Percentiles rank a stretch among this genome's conserved stretches.
phyloP scores from a whole-genome alignment of 2,113 vertebrate genomes.

The Mus spicilegus region DNA sequence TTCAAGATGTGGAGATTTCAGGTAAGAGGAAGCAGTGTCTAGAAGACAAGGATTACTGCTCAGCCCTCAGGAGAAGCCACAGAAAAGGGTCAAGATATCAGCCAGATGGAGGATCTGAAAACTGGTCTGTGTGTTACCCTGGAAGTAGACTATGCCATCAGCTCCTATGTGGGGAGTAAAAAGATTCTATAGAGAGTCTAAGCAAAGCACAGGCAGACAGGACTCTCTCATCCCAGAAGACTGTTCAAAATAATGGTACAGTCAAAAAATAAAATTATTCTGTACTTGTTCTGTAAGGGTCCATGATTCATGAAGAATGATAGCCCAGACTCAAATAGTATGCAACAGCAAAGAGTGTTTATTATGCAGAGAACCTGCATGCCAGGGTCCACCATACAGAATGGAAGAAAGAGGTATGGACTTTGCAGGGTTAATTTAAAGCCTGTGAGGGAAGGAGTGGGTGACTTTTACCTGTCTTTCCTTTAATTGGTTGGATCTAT shows the following conservation, averaged over 20 bases:
- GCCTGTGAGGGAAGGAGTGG: no score
- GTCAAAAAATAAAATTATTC: neutral
- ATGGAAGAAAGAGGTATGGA: no score
- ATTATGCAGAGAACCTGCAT: no score
- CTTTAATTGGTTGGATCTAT: no score
- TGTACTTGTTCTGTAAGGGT: neutral
- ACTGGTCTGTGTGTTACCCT: accelerated
- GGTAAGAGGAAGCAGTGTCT: neutral
- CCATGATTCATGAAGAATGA: no score
- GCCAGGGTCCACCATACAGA: no score
- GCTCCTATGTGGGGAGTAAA: neutral
- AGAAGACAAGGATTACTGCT: neutral
- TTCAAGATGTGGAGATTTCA: neutral
- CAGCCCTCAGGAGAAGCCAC: neutral
- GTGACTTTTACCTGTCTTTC: no score
- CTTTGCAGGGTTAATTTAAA: no score
- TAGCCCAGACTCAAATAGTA: no score
- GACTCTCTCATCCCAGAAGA: neutral
- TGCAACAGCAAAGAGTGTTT: no score
- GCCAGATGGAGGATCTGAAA: neutral
- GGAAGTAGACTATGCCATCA: neutral
- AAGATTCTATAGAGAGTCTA: neutral
- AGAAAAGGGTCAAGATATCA: neutral
- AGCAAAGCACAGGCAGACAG: no score
- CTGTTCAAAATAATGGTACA: neutral